phyloP scores from a whole-genome alignment of 2,888 invertebrate species.

The Lysandra coridon region DNA sequence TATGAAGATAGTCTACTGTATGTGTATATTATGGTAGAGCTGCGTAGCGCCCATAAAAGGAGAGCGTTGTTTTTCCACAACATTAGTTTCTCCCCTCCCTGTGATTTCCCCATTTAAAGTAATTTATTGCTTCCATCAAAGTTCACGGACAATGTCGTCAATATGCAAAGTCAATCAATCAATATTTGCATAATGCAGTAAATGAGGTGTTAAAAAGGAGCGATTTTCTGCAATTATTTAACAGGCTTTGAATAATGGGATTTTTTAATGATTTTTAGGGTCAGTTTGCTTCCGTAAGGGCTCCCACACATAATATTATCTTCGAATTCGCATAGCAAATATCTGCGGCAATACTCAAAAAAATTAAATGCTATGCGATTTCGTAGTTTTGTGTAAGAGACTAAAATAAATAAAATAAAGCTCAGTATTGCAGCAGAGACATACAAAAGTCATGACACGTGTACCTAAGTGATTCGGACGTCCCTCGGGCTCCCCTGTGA shows the following conservation, averaged over 20 bases:
- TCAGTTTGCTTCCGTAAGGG: too few species aligned
- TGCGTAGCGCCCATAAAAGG: conserved; percentile 2
- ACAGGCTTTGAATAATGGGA: not conserved
- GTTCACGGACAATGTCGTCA: not conserved
- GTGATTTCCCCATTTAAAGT: conserved; percentile 19
- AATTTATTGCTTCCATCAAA: conserved; percentile 15
- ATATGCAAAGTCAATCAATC: not conserved
- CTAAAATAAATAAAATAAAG: not conserved
- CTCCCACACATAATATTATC: too few species aligned
- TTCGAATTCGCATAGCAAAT: too few species aligned
- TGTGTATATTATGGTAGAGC: not conserved
- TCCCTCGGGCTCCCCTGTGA: not conserved
- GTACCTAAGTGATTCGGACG: not conserved
- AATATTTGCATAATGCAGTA: not conserved
- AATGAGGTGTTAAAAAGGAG: not conserved
- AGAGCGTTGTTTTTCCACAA: conserved; percentile 23
- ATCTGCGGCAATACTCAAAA: too few species aligned
- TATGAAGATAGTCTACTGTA: not conserved
- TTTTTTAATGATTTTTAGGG: not conserved
- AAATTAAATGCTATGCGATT: not conserved
- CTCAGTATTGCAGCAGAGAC: not conserved
- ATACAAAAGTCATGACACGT: conserved; percentile 7
- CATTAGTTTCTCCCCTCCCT: conserved; percentile 25
- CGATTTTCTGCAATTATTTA: not conserved
- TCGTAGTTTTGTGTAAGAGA: not conserved